Evolutionary conservation across 2,797 vertebrate genomes (phyloP).

Genomic region (Pangasius djambal): DNA sequence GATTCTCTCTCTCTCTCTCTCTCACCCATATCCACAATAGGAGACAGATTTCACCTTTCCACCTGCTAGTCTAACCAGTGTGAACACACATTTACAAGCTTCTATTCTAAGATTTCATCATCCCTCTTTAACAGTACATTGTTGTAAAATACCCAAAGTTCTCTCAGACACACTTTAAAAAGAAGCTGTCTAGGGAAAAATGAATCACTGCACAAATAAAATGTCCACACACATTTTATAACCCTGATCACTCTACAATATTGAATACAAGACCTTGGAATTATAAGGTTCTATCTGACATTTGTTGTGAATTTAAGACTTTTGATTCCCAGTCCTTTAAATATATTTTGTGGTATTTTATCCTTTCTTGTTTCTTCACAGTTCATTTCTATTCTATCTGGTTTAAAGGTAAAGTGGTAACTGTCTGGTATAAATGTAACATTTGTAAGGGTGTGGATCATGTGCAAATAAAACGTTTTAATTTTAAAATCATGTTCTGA

Average conservation of each 20-base stretch:
- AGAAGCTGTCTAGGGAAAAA: background rate
- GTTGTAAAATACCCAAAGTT: conserved; percentile 29
- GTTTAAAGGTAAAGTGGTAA: background rate
- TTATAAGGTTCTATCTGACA: background rate
- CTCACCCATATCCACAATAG: conserved; percentile 11
- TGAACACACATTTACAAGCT: conserved; percentile 40
- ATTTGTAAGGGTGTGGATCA: background rate
- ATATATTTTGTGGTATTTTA: background rate
- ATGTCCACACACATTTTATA: background rate
- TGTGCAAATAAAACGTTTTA: background rate
- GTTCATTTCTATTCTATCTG: background rate
- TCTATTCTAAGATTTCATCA: conserved; percentile 46
- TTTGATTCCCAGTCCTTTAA: background rate
- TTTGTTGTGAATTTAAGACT: background rate
- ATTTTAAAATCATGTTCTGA: background rate
- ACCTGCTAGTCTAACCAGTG: conserved; percentile 28
- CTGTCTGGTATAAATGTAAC: background rate
- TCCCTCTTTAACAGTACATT: conserved; percentile 21
- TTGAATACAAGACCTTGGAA: background rate
- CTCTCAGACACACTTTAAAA: background rate
- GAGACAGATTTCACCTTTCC: conserved; percentile 12
- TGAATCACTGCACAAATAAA: background rate
- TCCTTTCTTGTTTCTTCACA: too few species aligned
- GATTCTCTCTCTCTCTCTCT: conserved; percentile 13
- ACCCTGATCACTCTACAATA: conserved; percentile 1